These are phyloP conservation scores for Actinemys pallida DNA, from an alignment of 2,113 vertebrate species.

Conservation along the genomic window DNA sequence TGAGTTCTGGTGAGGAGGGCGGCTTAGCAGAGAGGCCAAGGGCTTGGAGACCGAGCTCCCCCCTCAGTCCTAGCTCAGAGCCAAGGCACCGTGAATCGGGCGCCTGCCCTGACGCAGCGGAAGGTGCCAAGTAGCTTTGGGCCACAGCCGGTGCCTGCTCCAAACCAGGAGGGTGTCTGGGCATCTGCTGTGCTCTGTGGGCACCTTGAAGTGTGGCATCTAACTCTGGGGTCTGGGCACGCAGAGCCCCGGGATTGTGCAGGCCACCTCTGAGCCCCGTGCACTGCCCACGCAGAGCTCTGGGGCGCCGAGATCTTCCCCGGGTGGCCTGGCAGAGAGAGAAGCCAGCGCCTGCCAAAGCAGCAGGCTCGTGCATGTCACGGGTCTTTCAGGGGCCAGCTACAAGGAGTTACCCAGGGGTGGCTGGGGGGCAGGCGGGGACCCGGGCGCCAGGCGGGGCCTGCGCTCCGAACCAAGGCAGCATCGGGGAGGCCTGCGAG, in stretches of 20 bases:
- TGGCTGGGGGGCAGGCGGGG: not conserved
- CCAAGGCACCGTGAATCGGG: not conserved
- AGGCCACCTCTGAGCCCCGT: no score
- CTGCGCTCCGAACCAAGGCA: not conserved
- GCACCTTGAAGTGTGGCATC: not conserved
- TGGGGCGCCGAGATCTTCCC: not conserved
- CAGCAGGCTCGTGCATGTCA: not conserved
- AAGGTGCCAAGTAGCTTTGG: not conserved
- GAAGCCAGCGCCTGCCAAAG: not conserved
- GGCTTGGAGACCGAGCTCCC: not conserved
- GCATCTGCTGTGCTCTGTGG: not conserved
- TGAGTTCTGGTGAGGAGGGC: not conserved
- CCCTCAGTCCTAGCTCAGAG: not conserved
- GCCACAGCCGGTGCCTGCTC: not conserved
- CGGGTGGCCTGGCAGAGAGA: not conserved
- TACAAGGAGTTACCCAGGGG: not conserved
- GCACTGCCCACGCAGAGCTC: no score
- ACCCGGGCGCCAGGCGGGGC: not conserved
- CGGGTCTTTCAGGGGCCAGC: not conserved
- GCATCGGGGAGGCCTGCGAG: not conserved
- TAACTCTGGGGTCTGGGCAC: not conserved
- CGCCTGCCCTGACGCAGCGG: not conserved
- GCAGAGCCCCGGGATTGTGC: not conserved
- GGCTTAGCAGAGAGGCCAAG: not conserved
- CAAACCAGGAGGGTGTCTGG: not conserved